Percentiles rank a stretch among this genome's conserved stretches.
Conservation (phyloP, 1,140 invertebrate genomes). For the Cydia splendana region DNA sequence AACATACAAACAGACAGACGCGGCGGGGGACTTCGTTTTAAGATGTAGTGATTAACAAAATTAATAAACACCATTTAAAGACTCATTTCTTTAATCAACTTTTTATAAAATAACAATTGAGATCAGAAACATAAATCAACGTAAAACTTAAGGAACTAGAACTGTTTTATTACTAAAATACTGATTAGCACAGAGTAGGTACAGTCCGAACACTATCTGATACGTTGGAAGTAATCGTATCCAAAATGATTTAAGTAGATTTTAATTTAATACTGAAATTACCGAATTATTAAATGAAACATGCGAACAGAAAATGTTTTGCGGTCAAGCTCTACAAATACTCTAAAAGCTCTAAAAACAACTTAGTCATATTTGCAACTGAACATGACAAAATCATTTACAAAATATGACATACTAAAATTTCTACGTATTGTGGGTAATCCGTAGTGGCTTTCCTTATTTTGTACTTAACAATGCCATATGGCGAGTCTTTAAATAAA, state of each 20-base stretch:
- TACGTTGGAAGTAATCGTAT: not conserved
- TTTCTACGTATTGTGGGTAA: not conserved
- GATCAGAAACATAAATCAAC: constrained; percentile 2
- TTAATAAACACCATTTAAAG: not conserved
- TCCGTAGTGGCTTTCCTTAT: not conserved
- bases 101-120: constrained; percentile 5
- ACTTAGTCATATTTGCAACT: not conserved
- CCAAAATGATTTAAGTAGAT: not conserved
- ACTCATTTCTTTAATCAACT: not conserved
- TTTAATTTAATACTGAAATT: no score
- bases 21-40: no score
- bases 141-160: not conserved
- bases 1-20: no score
- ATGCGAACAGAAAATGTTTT: no score
- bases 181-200: not conserved
- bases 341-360: no score
- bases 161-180: not conserved
- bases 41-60: not conserved
- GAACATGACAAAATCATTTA: not conserved
- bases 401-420: not conserved
- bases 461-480: no score
- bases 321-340: not conserved
- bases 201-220: not conserved
- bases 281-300: no score
- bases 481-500: no score